Percentiles rank a stretch among this genome's conserved stretches.
These are phyloP conservation scores for Trichonephila clavipes DNA, from an alignment of 1,140 invertebrate genomes.

Conservation along the genomic window DNA sequence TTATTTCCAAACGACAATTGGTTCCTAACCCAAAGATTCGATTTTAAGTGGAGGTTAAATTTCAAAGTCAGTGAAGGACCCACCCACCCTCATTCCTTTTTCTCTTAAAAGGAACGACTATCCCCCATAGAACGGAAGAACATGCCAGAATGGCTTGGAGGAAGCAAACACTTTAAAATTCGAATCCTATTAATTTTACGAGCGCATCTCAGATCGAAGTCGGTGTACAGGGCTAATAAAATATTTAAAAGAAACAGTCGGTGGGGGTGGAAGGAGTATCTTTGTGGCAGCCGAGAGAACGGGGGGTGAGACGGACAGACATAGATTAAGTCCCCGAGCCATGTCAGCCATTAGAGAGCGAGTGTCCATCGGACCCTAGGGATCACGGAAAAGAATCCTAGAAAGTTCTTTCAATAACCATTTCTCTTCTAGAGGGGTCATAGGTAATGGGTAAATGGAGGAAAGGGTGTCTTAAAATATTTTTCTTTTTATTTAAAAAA, in stretches of 20 bases:
- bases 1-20: constrained; percentile 66
- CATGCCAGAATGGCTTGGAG: constrained; percentile 33
- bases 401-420: constrained; percentile 73
- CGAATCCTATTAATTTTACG: constrained; percentile 77
- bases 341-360: constrained; percentile 58
- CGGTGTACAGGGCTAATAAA: constrained; percentile 71
- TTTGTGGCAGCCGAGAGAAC: background rate
- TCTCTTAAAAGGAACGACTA: constrained; percentile 33
- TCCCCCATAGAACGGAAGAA: constrained; percentile 32
- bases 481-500: constrained; percentile 12
- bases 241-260: constrained; percentile 74
- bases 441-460: constrained; percentile 66
- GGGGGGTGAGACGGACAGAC: constrained; percentile 22
- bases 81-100: background rate
- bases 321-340: constrained; percentile 70
- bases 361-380: constrained; percentile 69
- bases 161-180: constrained; percentile 75
- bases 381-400: constrained; percentile 36
- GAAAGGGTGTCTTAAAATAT: constrained; percentile 45
- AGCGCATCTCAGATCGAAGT: constrained; percentile 58
- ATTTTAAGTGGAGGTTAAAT: constrained; percentile 73
- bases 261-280: background rate
- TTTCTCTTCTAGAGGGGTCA: constrained; percentile 71
- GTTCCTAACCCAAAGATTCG: constrained; percentile 53
- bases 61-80: constrained; percentile 57